phyloP scores from a whole-genome alignment of 2,113 vertebrate genomes.

The Anas platyrhynchos region DNA sequence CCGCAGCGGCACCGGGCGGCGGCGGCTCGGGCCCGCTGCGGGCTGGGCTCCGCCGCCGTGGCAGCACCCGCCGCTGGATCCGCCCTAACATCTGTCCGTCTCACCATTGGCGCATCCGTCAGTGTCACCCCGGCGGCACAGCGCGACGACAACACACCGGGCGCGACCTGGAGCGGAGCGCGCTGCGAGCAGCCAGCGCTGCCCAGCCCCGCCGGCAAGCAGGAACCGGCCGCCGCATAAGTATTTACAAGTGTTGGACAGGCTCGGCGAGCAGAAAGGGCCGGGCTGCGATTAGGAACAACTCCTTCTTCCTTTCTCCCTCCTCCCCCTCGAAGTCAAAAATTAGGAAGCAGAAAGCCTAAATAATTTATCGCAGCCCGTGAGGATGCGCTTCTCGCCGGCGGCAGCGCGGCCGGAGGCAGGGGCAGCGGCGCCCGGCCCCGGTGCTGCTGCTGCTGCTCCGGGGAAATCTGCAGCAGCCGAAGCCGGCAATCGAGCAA shows the following conservation, averaged over 20 bases:
- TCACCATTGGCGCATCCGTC: constrained; percentile 94
- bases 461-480: neutral
- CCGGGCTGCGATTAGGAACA: neutral
- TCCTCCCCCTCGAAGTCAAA: neutral
- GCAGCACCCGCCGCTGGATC: constrained; percentile 86
- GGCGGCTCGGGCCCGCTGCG: neutral
- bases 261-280: neutral
- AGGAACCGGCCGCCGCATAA: constrained; percentile 31
- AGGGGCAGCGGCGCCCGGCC: neutral
- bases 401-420: neutral
- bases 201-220: constrained; percentile 22
- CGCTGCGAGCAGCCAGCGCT: constrained; percentile 61
- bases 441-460: neutral
- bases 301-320: neutral
- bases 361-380: neutral
- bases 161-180: constrained; percentile 62
- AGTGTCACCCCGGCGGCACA: constrained; percentile 86
- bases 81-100: constrained; percentile 98
- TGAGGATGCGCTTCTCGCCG: neutral
- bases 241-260: constrained; percentile 47
- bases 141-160: constrained; percentile 77
- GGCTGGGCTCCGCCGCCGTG: constrained; percentile 71
- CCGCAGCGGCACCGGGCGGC: constrained; percentile 69
- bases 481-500: neutral
- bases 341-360: neutral